Conservation (phyloP, 1,140 invertebrate genomes). For the Drosophila cardini region DNA sequence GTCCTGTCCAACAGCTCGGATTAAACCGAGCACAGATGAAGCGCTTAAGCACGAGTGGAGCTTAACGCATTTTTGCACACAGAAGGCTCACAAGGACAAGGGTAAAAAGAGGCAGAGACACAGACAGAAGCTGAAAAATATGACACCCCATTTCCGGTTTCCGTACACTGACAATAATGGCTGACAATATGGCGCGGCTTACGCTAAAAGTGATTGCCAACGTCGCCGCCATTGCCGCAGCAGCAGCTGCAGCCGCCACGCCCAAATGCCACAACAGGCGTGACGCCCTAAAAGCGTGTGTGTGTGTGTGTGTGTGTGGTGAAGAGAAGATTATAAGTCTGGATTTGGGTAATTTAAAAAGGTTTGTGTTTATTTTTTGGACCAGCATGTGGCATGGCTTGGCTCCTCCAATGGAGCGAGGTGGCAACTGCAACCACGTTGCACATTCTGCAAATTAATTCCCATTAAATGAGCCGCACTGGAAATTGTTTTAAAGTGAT, state of each 20-base stretch:
- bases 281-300: slow-evolving; percentile 17
- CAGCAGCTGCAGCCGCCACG: not conserved
- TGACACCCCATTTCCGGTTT: slow-evolving; percentile 76
- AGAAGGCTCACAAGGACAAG: slow-evolving; percentile 14
- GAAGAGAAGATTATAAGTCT: slow-evolving; percentile 68
- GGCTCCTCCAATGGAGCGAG: not conserved
- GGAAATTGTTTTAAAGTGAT: slow-evolving; percentile 79
- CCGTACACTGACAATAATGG: slow-evolving; percentile 75
- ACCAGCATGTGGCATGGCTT: not conserved
- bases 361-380: slow-evolving; percentile 53
- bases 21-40: slow-evolving; percentile 44
- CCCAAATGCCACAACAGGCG: slow-evolving; percentile 5
- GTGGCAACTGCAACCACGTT: not conserved
- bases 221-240: slow-evolving; percentile 5
- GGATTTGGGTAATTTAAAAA: slow-evolving; percentile 77
- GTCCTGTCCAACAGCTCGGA: slow-evolving; percentile 39
- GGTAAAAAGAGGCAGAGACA: slow-evolving; percentile 12
- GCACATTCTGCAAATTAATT: slow-evolving; percentile 72
- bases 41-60: slow-evolving; percentile 63
- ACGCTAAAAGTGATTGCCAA: slow-evolving; percentile 73
- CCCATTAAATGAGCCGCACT: slow-evolving; percentile 70
- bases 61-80: slow-evolving; percentile 70
- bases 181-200: slow-evolving; percentile 77
- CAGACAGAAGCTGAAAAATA: slow-evolving; percentile 62
- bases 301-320: slow-evolving; percentile 15